A percentile compares a stretch with the other conserved stretches of the same genome.
Conservation (phyloP, 1,140 invertebrate genomes). For the Metopolophium dirhodum region DNA sequence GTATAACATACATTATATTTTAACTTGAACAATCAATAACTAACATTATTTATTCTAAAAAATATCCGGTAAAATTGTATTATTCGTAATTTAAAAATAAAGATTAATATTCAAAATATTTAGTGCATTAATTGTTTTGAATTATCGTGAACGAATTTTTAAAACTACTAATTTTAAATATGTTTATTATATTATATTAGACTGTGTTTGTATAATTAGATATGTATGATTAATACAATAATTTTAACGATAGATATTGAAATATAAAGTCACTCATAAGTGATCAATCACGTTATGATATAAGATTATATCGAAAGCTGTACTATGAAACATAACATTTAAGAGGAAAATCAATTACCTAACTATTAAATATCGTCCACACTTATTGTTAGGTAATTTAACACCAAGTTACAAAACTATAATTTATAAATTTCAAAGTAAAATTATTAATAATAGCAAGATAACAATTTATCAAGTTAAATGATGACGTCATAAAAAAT, state of each 20-base stretch:
- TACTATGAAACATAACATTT: background rate
- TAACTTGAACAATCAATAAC: background rate
- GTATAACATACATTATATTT: background rate
- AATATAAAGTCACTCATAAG: background rate
- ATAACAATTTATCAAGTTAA: background rate
- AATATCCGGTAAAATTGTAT: no score
- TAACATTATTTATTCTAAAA: background rate
- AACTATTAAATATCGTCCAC: background rate
- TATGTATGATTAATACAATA: background rate
- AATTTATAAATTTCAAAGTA: background rate
- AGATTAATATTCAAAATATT: no score
- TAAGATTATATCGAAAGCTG: background rate
- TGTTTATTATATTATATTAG: no score
- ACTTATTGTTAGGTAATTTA: background rate
- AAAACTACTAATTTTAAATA: no score
- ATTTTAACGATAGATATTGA: background rate
- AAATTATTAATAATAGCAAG: background rate
- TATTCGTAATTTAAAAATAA: no score
- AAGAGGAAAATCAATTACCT: background rate
- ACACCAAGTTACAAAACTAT: background rate
- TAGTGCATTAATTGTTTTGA: no score
- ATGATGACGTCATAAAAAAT: background rate
- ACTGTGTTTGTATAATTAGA: background rate
- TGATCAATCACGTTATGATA: background rate
- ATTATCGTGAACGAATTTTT: no score